Evolutionary conservation across 1,140 invertebrate genomes (phyloP).

Genomic region (Berghia stephanieae): DNA sequence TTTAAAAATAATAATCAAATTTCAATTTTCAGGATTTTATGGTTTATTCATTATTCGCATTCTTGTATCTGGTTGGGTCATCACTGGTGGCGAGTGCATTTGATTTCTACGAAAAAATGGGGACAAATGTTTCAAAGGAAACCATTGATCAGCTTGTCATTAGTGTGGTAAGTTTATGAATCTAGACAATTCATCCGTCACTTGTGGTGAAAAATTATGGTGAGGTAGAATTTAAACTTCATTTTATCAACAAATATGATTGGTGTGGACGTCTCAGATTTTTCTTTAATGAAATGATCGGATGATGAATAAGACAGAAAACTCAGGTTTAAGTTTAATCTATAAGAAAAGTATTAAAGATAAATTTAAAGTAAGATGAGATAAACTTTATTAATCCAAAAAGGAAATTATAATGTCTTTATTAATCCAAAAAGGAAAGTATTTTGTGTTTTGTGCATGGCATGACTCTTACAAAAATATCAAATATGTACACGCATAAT

Average conservation of each 20-base stretch:
- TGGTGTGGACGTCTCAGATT: neutral
- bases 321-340: too few relatives aligned
- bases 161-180: slow-evolving; percentile 43
- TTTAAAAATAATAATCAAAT: neutral
- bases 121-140: slow-evolving; percentile 40
- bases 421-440: too few relatives aligned
- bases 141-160: slow-evolving; percentile 49
- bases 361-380: too few relatives aligned
- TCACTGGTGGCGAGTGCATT: slow-evolving; percentile 56
- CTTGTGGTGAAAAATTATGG: neutral
- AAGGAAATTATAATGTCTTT: too few relatives aligned
- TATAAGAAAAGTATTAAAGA: too few relatives aligned
- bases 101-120: slow-evolving; percentile 55
- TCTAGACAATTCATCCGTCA: slow-evolving; percentile 3
- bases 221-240: too few relatives aligned
- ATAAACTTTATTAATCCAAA: too few relatives aligned
- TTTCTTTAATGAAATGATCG: neutral
- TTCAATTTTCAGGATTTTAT: slow-evolving; percentile 47
- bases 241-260: neutral
- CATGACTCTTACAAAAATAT: too few relatives aligned
- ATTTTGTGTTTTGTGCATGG: too few relatives aligned
- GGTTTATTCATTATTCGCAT: slow-evolving; percentile 52
- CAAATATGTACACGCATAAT: too few relatives aligned
- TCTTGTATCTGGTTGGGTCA: slow-evolving; percentile 50
- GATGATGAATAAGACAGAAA: too few relatives aligned